Percentiles rank a stretch among this genome's conserved stretches.
Conservation (phyloP, 2,113 vertebrate species). For the Coryphaenoides rupestris region DNA sequence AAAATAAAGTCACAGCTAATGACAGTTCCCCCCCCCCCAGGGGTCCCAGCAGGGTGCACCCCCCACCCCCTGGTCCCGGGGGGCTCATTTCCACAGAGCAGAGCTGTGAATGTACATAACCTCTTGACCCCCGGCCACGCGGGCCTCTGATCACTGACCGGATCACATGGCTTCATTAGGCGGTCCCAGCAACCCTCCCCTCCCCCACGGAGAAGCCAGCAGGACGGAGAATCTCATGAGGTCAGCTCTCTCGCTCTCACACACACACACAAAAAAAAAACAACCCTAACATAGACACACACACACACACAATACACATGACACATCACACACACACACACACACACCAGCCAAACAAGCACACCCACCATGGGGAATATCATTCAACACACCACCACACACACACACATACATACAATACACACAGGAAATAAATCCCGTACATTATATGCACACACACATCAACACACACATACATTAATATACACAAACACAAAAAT, state of each 20-base stretch:
- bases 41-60: slow-evolving; percentile 22
- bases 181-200: slow-evolving; percentile 8
- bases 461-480: neutral
- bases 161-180: slow-evolving; percentile 51
- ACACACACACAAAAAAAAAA: slow-evolving; percentile 42
- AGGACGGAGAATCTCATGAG: slow-evolving; percentile 34
- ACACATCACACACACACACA: neutral
- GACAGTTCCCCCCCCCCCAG: slow-evolving; percentile 14
- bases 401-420: no score
- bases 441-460: neutral
- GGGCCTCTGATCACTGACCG: slow-evolving; percentile 38
- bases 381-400: no score
- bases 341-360: neutral
- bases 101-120: slow-evolving; percentile 56
- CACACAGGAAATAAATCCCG: no score
- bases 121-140: slow-evolving; percentile 41
- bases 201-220: slow-evolving; percentile 41
- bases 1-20: slow-evolving; percentile 45
- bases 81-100: slow-evolving; percentile 46
- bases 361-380: no score
- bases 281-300: slow-evolving; percentile 26
- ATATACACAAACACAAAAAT: neutral
- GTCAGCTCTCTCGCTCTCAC: slow-evolving; percentile 28
- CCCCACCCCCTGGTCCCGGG: slow-evolving; percentile 40
- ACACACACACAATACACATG: neutral